phyloP scores from a whole-genome alignment of 2,113 vertebrate species.

The Cyphomyrus discorhynchus region DNA sequence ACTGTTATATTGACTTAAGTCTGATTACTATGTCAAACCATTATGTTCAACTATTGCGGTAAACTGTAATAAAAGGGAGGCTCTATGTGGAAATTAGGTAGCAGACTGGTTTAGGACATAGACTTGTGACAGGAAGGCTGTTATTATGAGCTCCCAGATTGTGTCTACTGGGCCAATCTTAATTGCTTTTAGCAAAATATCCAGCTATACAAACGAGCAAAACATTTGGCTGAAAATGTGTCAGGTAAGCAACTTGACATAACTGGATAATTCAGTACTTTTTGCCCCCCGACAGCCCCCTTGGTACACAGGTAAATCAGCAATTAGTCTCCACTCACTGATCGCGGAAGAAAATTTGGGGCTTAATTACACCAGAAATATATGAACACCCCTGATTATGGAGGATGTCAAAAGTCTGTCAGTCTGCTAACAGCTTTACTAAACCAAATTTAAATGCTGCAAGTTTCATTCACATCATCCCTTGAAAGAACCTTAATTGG shows the following conservation, averaged over 20 bases:
- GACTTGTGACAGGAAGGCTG: background rate
- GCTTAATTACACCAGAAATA: background rate
- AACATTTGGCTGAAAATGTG: background rate
- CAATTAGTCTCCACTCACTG: background rate
- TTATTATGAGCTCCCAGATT: background rate
- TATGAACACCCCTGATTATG: background rate
- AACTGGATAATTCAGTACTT: background rate
- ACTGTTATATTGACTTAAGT: background rate
- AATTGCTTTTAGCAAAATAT: background rate
- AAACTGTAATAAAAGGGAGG: constrained; percentile 26
- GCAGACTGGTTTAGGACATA: background rate
- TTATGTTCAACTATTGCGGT: background rate
- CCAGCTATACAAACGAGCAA: background rate
- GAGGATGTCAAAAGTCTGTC: background rate
- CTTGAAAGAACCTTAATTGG: background rate
- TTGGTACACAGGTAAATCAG: background rate
- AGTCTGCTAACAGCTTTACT: background rate
- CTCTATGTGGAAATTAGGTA: background rate
- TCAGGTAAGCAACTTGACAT: background rate
- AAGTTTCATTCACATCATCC: background rate
- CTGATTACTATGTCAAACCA: background rate
- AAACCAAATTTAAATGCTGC: background rate
- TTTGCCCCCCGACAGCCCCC: background rate
- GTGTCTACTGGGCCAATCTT: background rate
- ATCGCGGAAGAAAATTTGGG: background rate